Conservation (phyloP, 2,113 vertebrate species). For the Prinia subflava region DNA sequence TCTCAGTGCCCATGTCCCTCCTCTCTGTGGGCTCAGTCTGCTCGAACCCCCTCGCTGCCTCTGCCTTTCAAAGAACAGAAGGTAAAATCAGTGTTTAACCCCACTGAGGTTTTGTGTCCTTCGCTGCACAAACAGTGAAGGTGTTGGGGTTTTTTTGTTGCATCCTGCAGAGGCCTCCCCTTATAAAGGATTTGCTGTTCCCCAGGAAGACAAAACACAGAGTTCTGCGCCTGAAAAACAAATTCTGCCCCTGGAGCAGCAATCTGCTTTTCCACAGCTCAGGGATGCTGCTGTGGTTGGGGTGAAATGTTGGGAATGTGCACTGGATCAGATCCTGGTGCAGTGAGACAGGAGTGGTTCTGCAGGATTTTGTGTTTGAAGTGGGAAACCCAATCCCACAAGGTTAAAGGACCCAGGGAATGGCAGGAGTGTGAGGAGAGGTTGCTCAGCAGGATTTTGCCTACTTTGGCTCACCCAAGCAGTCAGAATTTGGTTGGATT, state of each 20-base stretch:
- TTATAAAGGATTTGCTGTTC: not conserved
- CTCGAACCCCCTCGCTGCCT: not conserved
- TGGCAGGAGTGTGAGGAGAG: not conserved
- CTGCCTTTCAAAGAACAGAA: not conserved
- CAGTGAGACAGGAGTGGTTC: not conserved
- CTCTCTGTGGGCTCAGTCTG: not conserved
- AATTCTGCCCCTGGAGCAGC: not conserved
- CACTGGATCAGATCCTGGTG: not conserved
- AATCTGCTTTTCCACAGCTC: not conserved
- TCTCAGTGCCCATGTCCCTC: not conserved
- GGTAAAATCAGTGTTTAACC: not conserved
- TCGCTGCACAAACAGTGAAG: not conserved
- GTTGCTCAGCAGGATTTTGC: not conserved
- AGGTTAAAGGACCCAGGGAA: not conserved
- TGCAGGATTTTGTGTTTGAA: not conserved
- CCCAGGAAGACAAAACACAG: not conserved
- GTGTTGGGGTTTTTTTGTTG: not conserved
- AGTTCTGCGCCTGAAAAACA: not conserved
- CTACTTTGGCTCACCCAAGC: not conserved
- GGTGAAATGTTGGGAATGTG: not conserved
- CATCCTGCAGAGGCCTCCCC: not conserved
- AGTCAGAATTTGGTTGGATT: rapidly evolving
- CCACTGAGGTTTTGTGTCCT: not conserved
- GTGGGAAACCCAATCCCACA: not conserved
- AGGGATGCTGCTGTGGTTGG: not conserved